Percentiles rank a stretch among this genome's conserved stretches.
These are phyloP conservation scores for Crioceris asparagi DNA, from an alignment of 2,888 invertebrate genomes.

Conservation along the genomic window DNA sequence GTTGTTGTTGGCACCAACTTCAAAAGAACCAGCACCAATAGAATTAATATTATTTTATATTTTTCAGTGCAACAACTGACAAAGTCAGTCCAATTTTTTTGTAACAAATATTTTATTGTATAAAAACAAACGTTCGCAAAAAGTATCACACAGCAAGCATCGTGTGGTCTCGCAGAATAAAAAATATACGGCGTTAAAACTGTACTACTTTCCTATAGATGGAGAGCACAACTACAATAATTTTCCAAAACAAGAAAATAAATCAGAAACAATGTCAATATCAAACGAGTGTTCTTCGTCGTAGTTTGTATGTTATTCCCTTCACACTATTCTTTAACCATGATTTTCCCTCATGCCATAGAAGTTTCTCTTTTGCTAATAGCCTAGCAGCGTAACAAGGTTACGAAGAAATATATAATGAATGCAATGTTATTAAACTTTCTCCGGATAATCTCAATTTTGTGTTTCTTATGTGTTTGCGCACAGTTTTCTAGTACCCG, in stretches of 20 bases:
- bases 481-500: constrained; percentile 1
- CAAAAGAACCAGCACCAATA: too few species aligned
- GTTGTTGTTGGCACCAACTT: too few species aligned
- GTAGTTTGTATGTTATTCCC: too few species aligned
- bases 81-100: too few species aligned
- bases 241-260: constrained; percentile 21
- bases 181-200: constrained; percentile 1
- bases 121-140: too few species aligned
- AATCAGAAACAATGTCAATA: constrained; percentile 30
- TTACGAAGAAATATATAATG: constrained; percentile 34
- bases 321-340: too few species aligned
- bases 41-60: too few species aligned
- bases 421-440: constrained; percentile 36
- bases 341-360: constrained; percentile 9
- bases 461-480: constrained; percentile 13
- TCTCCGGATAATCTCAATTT: constrained; percentile 31
- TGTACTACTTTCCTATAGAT: constrained; percentile 14
- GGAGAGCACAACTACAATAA: too few species aligned
- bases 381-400: constrained; percentile 34
- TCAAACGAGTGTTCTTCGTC: too few species aligned
- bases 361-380: constrained; percentile 33
- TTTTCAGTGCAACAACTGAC: too few species aligned
- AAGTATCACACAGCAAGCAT: constrained; percentile 1
- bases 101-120: neutral
- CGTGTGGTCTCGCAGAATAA: too few species aligned